Percentiles rank a stretch among this genome's conserved stretches.
phyloP scores from a whole-genome alignment of 2,888 invertebrate species.

The Acrobasis repandana region DNA sequence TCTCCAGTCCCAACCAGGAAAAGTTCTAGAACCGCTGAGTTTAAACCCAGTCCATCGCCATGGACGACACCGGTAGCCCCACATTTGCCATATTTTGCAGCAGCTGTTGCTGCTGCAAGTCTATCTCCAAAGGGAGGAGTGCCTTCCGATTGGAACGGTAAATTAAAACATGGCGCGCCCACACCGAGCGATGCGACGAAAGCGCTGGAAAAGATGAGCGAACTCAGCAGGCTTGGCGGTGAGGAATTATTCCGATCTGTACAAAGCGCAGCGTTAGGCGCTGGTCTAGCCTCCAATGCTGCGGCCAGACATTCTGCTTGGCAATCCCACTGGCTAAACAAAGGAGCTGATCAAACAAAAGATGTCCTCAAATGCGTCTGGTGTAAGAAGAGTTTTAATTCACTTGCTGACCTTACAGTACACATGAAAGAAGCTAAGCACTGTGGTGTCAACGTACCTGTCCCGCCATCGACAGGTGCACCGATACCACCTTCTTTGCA shows the following conservation, averaged over 20 bases:
- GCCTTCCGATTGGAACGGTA: constrained; percentile 89
- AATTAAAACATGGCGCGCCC: constrained; percentile 86
- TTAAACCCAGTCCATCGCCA: constrained; percentile 87
- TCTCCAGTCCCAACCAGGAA: constrained; percentile 86
- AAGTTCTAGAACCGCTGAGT: constrained; percentile 86
- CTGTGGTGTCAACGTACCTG: constrained; percentile 93
- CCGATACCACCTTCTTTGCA: constrained; percentile 79
- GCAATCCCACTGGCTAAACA: constrained; percentile 99
- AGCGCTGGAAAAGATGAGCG: constrained; percentile 95
- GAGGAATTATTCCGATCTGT: constrained; percentile 88
- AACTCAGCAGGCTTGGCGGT: constrained; percentile 92
- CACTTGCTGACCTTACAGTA: constrained; percentile 95
- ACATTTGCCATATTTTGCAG: constrained; percentile 91
- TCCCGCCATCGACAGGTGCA: constrained; percentile 84
- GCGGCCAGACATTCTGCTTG: constrained; percentile 94
- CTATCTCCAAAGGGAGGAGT: constrained; percentile 88
- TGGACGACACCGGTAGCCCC: constrained; percentile 92
- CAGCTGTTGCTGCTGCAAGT: constrained; percentile 89
- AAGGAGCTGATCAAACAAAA: constrained; percentile 96
- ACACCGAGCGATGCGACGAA: constrained; percentile 92
- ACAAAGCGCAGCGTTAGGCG: constrained; percentile 77
- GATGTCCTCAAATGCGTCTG: constrained; percentile 98
- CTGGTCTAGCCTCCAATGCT: constrained; percentile 78
- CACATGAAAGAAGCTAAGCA: constrained; percentile 99
- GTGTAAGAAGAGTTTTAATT: constrained; percentile 98